Percentiles rank a stretch among this genome's conserved stretches.
Conservation (phyloP, 2,888 invertebrate genomes). For the Plebejus argus region DNA sequence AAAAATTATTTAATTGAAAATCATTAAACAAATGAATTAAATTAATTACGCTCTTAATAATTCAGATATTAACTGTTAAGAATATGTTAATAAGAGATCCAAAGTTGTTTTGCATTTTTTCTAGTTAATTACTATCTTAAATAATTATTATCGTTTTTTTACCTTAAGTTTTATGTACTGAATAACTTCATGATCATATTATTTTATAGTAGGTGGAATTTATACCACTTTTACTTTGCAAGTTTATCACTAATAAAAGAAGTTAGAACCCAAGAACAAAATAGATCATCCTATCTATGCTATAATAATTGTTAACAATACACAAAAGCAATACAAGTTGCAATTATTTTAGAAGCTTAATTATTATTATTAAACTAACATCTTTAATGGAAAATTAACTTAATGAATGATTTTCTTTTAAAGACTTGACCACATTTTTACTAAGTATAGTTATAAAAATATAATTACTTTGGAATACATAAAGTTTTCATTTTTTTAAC, state of each 20-base stretch:
- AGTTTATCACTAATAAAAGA: not conserved
- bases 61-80: not conserved
- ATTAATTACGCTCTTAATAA: constrained; percentile 14
- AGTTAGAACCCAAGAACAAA: not conserved
- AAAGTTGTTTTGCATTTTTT: constrained; percentile 21
- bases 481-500: not conserved
- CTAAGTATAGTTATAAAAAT: not conserved
- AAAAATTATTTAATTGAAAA: not conserved
- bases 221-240: not conserved
- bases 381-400: not conserved
- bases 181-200: not conserved
- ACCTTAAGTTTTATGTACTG: not conserved
- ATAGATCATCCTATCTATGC: not conserved
- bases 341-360: not conserved
- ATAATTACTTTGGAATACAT: not conserved
- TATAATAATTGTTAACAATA: not conserved
- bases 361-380: not conserved
- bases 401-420: not conserved
- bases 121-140: not conserved
- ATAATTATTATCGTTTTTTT: not conserved
- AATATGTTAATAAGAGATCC: not conserved
- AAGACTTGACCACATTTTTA: not conserved
- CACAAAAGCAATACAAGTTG: not conserved
- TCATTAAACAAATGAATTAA: not conserved
- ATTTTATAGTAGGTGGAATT: not conserved